Evolutionary conservation across 2,797 vertebrate species (phyloP), one percentile per base, ranked within the genome.

Genomic region (Galagoides demidoff): DNA sequence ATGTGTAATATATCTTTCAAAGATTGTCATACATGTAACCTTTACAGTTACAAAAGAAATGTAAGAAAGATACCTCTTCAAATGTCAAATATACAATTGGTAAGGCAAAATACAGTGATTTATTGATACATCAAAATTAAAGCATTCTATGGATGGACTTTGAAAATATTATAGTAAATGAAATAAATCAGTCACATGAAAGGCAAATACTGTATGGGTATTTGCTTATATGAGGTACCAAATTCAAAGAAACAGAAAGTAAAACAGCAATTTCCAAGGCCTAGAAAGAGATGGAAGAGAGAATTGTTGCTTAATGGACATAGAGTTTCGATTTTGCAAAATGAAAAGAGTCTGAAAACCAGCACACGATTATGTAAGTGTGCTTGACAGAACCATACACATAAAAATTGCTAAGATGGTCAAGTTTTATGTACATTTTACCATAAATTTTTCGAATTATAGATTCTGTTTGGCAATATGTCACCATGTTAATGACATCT

Each of bases 41-140:
- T 89, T 70, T 55, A 37, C 27, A 52, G 7, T 74, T 79, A 86
- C 61, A 83, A 34, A 68, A 73, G 11, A 85, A 55, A 70, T 57
- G 5, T 5, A 84, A 86, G 63, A 39, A 95, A 79, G 64, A 74
- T 3, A n/a, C 16, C 13, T 22, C 19, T 70, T 74, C 87, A 78
- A 85, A 27, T 74, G 82, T 94, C 70, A 94, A 68, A 85, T 83
- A 78, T 29, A 39, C 1, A 39, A 79, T 34, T 3, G 43, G 52
- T 55, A 66, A 91, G 20, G 20, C 23, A 89, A 95, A 85, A 95
- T 73, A 39, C 31, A 87, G 27, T 70, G n/a, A 68, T 64, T 71
- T 73, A 57, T 71, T 71, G 70, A 49, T 78, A 52, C 14, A 61
- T 55, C 70, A 90, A 89, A 83, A 77, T 68, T 87, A 64, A 95